phyloP scores from a whole-genome alignment of 2,797 vertebrate genomes.

The Aeoliscus strigatus region DNA sequence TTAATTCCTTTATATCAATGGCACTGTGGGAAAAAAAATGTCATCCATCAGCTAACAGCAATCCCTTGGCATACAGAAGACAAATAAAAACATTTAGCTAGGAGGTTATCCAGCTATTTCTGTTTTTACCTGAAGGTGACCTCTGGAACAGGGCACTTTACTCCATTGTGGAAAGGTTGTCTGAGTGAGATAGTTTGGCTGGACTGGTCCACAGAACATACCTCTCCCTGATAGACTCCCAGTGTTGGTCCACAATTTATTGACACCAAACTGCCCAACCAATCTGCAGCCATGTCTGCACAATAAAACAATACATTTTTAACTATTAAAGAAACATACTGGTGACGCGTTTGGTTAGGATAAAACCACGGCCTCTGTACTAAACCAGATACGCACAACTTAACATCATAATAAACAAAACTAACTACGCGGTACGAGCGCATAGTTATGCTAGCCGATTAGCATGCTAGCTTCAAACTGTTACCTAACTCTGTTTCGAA shows the following conservation, averaged over 20 bases:
- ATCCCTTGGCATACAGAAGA: no score
- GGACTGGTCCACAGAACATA: constrained; percentile 91
- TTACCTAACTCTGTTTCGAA: constrained; percentile 11
- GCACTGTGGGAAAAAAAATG: constrained; percentile 76
- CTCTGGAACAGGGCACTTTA: constrained; percentile 94
- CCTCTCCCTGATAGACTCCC: constrained; percentile 94
- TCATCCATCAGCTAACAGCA: no score
- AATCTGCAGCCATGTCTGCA: constrained; percentile 86
- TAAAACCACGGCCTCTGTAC: accelerated
- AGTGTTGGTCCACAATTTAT: constrained; percentile 93
- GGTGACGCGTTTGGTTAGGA: background rate
- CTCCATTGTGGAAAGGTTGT: constrained; percentile 93
- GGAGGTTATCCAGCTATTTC: background rate
- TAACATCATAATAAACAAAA: background rate
- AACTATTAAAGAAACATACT: accelerated
- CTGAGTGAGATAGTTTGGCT: constrained; percentile 95
- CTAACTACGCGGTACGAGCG: background rate
- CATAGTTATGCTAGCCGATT: constrained; percentile 18
- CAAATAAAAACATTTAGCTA: background rate
- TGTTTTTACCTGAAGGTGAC: constrained; percentile 95
- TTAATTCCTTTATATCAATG: constrained; percentile 94
- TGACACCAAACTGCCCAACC: constrained; percentile 95
- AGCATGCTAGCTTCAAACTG: constrained; percentile 32
- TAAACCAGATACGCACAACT: background rate
- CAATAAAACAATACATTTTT: background rate